Base-by-base conservation (phyloP, 2,113 vertebrate species). In the Pontoporia blainvillei region DNA sequence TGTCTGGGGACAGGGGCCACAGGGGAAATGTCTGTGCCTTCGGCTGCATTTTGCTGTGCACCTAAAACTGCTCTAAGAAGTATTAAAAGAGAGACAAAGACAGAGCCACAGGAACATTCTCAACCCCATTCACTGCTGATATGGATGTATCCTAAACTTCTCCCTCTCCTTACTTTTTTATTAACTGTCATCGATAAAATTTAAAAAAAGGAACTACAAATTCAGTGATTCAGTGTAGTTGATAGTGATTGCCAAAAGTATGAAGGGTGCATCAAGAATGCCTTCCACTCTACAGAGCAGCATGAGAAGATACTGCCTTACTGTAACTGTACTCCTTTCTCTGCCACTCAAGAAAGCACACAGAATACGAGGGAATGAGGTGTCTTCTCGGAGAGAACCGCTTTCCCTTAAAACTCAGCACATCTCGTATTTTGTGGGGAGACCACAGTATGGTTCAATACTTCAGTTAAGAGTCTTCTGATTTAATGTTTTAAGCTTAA, bases 141-240 rank as follows among this genome's bases (percentile, higher is more conserved):
- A n/a, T 20, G 54, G 20, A 72, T 4, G 29, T 2, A 39, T 4
- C 3, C 0, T 0, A 34, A 41, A 25, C 1, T 15, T 64, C 23
- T 41, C 23, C 49, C 39, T 36, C 46, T 62, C 49, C 82, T 59
- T 44, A 31, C 1, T 71, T 61, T 66, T 52, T 72, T 75, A 67
- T 46, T 52, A 89, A 64, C n/a, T 29, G 23, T 96, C 67, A 86
- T 11, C 46, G 39, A 73, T 66, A 82, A 66, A 87, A 72, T 25
- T 17, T 44, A 59, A 69, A 86, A 86, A 90, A 75, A 72, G 52
- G 52, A 76, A n/a, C n/a, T 62, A 90, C 2, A 2, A 25, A 44
- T 23, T 41, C 54, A 57, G 54, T 20, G 54, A 57, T 21, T 57
- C 67, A 14, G 14, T 5, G 4, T 21, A 34, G 44, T n/a, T 76